A percentile compares a stretch with the other conserved stretches of the same genome.
Evolutionary conservation across 2,113 vertebrate species (phyloP).

Genomic region (Lichenostomus cassidix): DNA sequence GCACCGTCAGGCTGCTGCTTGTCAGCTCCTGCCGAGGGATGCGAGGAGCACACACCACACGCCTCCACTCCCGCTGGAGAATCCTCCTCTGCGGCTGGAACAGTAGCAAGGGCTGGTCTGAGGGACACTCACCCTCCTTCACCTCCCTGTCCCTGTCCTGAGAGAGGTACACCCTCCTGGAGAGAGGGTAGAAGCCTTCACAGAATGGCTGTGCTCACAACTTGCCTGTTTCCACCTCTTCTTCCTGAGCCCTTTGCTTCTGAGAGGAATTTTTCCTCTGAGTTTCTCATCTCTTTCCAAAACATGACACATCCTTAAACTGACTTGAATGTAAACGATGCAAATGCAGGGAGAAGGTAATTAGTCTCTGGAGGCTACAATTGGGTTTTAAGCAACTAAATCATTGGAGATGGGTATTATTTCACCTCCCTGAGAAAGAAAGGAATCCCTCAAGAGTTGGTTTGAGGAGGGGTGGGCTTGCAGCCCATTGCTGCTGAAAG

Average conservation of each 20-base stretch:
- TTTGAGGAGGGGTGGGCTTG: not conserved
- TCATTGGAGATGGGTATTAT: not conserved
- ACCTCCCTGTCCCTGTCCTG: not conserved
- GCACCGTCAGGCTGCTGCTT: not conserved
- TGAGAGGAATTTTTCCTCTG: not conserved
- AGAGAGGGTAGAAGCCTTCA: not conserved
- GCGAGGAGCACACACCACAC: not conserved
- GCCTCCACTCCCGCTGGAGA: not conserved
- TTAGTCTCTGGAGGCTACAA: conserved; percentile 41
- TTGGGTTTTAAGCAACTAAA: not conserved
- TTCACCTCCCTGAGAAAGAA: not conserved
- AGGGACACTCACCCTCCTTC: not conserved
- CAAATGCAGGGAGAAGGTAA: conserved; percentile 30
- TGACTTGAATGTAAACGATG: not conserved
- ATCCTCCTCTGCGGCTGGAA: not conserved
- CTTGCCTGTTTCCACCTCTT: accelerated
- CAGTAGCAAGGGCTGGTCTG: accelerated
- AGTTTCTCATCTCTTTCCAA: not conserved
- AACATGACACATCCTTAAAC: not conserved
- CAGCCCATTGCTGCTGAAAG: not conserved
- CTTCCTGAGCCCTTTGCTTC: not conserved
- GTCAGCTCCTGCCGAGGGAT: not conserved
- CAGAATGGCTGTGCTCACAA: not conserved
- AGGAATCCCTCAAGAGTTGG: not conserved
- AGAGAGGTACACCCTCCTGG: not conserved